Percentiles rank a stretch among this genome's conserved stretches.
Conservation (phyloP, 2,888 invertebrate species). For the Patella caerulea region DNA sequence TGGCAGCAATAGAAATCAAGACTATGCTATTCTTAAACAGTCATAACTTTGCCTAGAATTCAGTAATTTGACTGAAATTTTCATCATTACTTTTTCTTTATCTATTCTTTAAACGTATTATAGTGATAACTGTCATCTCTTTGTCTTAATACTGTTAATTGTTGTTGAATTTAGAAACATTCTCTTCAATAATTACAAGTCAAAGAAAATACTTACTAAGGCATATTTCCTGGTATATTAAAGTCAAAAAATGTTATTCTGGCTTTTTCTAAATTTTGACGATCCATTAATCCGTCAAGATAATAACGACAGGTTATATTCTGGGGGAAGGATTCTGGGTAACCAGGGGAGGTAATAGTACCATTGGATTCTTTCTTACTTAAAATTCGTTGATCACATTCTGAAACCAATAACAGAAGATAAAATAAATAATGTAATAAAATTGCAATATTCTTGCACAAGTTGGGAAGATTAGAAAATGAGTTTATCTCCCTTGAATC, state of each 20-base stretch:
- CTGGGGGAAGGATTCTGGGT: constrained; percentile 93
- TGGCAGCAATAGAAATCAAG: no score
- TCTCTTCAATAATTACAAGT: no score
- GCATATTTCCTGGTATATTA: constrained; percentile 81
- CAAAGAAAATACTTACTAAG: constrained; percentile 48
- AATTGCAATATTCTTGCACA: background rate
- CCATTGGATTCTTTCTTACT: constrained; percentile 94
- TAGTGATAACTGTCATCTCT: no score
- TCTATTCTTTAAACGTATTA: no score
- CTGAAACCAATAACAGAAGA: constrained; percentile 70
- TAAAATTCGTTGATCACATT: constrained; percentile 98
- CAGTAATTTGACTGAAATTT: no score
- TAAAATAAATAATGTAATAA: background rate
- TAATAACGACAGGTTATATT: constrained; percentile 98
- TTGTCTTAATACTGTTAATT: no score
- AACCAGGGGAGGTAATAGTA: constrained; percentile 95
- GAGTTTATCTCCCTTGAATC: background rate
- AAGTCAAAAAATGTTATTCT: constrained; percentile 89
- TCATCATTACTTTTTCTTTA: no score
- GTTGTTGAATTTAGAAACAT: no score
- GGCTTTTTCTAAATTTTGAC: constrained; percentile 94
- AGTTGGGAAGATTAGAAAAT: background rate
- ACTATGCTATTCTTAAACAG: no score
- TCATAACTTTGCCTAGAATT: no score
- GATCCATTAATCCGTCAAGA: constrained; percentile 92